Conservation (phyloP, 2,797 vertebrate species). For the Ispidina lecontei region DNA sequence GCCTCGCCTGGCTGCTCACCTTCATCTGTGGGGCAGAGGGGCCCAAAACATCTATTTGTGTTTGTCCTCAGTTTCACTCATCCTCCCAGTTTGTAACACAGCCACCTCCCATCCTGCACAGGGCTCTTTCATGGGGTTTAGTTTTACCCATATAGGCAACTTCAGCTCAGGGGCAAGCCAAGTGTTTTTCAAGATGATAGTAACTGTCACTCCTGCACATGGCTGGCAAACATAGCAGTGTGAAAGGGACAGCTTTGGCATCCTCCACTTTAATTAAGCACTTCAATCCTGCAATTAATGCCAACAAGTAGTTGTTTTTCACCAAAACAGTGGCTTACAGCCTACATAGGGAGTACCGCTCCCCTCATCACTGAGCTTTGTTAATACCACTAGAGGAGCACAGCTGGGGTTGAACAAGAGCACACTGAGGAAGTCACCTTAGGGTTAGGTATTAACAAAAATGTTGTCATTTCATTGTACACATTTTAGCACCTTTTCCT, state of each 20-base stretch:
- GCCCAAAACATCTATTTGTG: background rate
- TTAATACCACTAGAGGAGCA: background rate
- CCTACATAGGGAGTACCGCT: rapidly evolving
- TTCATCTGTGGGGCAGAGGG: background rate
- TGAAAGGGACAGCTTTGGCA: background rate
- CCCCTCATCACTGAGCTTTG: rapidly evolving
- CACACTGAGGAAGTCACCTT: background rate
- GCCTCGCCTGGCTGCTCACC: background rate
- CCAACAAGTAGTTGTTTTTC: background rate
- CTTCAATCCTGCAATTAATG: background rate
- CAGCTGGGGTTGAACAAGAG: background rate
- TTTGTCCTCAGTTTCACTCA: background rate
- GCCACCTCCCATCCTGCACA: background rate
- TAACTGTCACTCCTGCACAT: rapidly evolving
- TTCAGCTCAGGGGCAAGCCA: background rate
- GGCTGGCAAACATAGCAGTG: rapidly evolving
- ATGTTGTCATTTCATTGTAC: background rate
- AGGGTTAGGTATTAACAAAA: background rate
- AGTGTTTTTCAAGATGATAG: background rate
- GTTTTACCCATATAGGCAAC: background rate
- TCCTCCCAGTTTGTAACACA: background rate
- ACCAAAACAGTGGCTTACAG: background rate
- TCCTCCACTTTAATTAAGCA: background rate
- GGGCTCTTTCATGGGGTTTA: background rate
- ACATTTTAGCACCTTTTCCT: background rate